Conservation (phyloP, 2,888 invertebrate genomes). For the Papilio gigon region DNA sequence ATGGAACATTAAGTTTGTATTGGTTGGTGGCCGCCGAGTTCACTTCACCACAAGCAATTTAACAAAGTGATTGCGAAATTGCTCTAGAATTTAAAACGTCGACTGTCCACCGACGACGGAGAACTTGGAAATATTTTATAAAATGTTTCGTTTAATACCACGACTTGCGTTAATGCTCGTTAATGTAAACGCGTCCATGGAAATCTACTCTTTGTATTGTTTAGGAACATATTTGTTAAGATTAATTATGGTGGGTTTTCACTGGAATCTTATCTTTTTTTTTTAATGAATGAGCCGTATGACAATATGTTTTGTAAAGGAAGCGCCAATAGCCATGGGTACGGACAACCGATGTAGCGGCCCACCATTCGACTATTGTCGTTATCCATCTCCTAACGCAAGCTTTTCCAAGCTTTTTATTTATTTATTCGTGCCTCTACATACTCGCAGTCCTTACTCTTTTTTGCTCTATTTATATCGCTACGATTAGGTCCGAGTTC, state of each 20-base stretch:
- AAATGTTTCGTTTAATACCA: slow-evolving; percentile 10
- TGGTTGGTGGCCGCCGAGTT: slow-evolving; percentile 34
- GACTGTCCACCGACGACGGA: slow-evolving; percentile 17
- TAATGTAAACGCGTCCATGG: slow-evolving; percentile 1
- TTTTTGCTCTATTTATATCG: too few relatives aligned
- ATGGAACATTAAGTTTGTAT: slow-evolving; percentile 33
- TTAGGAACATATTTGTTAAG: not conserved
- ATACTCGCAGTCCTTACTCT: too few relatives aligned
- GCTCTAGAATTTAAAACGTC: slow-evolving; percentile 36
- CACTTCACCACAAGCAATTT: slow-evolving; percentile 39
- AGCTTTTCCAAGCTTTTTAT: too few relatives aligned
- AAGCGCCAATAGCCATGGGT: too few relatives aligned
- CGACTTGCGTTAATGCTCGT: slow-evolving; percentile 2
- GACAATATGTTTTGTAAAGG: too few relatives aligned
- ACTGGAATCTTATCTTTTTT: too few relatives aligned
- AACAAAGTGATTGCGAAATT: slow-evolving; percentile 39
- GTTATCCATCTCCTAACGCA: too few relatives aligned
- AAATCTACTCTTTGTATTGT: not conserved
- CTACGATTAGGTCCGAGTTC: too few relatives aligned
- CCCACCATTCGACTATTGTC: too few relatives aligned
- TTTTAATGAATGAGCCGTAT: too few relatives aligned
- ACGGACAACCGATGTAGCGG: too few relatives aligned
- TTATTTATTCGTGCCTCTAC: too few relatives aligned
- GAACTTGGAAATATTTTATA: slow-evolving; percentile 20
- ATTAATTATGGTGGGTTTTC: not conserved